These are phyloP conservation scores for Drosophila leontia DNA, from an alignment of 1,140 invertebrate genomes.

Conservation along the genomic window DNA sequence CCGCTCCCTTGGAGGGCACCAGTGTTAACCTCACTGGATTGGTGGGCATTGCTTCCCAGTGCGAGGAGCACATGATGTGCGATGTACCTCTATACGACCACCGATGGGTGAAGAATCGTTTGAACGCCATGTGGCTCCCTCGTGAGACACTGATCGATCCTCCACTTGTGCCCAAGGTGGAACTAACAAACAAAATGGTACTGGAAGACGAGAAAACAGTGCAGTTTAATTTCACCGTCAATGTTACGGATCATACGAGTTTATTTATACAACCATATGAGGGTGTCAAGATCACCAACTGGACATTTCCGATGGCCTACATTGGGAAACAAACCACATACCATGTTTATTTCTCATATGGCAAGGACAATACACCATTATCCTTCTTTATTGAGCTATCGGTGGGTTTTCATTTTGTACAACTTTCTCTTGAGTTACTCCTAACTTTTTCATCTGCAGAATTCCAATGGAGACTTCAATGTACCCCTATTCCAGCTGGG, in stretches of 20 bases:
- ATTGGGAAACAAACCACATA: conserved; percentile 85
- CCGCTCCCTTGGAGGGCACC: conserved; percentile 86
- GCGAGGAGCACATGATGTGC: conserved; percentile 89
- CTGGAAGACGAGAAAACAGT: conserved; percentile 22
- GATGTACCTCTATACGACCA: conserved; percentile 89
- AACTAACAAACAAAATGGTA: conserved; percentile 34
- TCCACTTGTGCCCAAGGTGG: conserved; percentile 22
- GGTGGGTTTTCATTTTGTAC: conserved; percentile 7
- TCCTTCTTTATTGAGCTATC: conserved; percentile 85
- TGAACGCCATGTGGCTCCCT: conserved; percentile 57
- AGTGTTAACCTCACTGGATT: conserved; percentile 85
- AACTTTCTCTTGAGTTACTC: background rate
- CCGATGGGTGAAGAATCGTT: conserved; percentile 43
- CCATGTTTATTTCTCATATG: conserved; percentile 89
- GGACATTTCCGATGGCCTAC: conserved; percentile 87
- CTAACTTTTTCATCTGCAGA: conserved; percentile 68
- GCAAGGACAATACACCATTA: conserved; percentile 86
- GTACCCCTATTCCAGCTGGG: conserved; percentile 52
- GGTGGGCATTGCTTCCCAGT: conserved; percentile 86
- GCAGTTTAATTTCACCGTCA: conserved; percentile 60
- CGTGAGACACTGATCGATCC: conserved; percentile 8
- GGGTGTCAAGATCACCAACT: conserved; percentile 86
- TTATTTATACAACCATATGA: conserved; percentile 88
- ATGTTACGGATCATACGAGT: conserved; percentile 90
- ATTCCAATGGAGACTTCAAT: conserved; percentile 75